phyloP scores from a whole-genome alignment of 2,113 vertebrate genomes.

The Rhabdomys dilectus region DNA sequence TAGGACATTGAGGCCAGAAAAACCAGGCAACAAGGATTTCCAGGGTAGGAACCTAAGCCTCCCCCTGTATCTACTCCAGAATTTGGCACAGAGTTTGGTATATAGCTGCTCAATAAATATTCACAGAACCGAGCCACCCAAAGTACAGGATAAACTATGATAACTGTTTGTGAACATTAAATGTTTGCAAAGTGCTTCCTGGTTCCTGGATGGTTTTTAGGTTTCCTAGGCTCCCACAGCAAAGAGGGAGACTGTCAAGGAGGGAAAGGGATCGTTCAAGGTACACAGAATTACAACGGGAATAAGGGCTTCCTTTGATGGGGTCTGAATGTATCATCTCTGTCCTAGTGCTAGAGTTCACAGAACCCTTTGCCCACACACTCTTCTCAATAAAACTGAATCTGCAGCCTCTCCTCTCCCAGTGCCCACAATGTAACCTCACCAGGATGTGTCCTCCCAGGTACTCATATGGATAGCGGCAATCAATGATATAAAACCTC shows the following conservation, averaged over 20 bases:
- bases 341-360: conserved; percentile 20
- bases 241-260: background rate
- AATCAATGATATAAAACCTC: conserved; percentile 84
- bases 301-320: background rate
- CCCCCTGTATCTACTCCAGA: background rate
- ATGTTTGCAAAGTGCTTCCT: conserved; percentile 26
- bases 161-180: background rate
- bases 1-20: conserved; percentile 27
- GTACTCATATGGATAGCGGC: conserved; percentile 86
- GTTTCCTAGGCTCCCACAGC: background rate
- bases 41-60: background rate
- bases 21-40: conserved; percentile 23
- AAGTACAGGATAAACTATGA: background rate
- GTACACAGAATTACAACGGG: conserved; percentile 12
- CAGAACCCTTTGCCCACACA: background rate
- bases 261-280: conserved; percentile 7
- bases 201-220: conserved; percentile 34
- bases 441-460: conserved; percentile 86
- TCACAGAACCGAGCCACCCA: background rate
- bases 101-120: conserved; percentile 8
- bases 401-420: background rate
- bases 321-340: background rate
- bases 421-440: conserved; percentile 7
- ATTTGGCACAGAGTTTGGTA: conserved; percentile 4
- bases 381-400: background rate